phyloP scores from a whole-genome alignment of 2,888 invertebrate genomes.

The Brassicogethes aeneus region DNA sequence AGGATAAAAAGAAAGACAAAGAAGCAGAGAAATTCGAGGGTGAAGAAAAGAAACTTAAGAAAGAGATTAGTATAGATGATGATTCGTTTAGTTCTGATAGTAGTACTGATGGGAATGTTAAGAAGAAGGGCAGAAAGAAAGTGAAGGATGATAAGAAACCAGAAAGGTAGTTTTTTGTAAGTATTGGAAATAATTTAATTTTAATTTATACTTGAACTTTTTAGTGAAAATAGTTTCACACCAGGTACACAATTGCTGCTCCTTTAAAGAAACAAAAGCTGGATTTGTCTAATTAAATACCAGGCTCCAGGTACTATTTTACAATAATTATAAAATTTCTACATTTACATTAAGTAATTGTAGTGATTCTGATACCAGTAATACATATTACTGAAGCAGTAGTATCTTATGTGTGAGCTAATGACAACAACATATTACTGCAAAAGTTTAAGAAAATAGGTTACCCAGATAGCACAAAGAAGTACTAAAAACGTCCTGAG shows the following conservation, averaged over 20 bases:
- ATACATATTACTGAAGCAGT: slow-evolving; percentile 93
- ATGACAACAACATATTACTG: slow-evolving; percentile 92
- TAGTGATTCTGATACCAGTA: slow-evolving; percentile 84
- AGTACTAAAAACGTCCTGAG: no score
- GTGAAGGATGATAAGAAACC: slow-evolving; percentile 40
- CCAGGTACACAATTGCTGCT: slow-evolving; percentile 44
- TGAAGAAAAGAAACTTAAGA: slow-evolving; percentile 47
- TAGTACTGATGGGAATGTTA: slow-evolving; percentile 61
- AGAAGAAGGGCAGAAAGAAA: slow-evolving; percentile 43
- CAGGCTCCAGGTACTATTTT: slow-evolving; percentile 40
- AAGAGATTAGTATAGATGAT: slow-evolving; percentile 41
- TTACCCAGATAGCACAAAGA: no score
- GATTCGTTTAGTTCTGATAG: slow-evolving; percentile 65
- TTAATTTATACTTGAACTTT: slow-evolving; percentile 11
- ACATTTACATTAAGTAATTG: slow-evolving; percentile 27
- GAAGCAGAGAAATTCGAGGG: slow-evolving; percentile 55
- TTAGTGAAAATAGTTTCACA: slow-evolving; percentile 47
- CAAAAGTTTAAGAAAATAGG: slow-evolving; percentile 95
- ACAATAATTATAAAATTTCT: slow-evolving; percentile 4
- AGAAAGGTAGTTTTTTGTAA: slow-evolving; percentile 10
- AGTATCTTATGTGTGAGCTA: slow-evolving; percentile 92
- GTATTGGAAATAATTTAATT: slow-evolving; percentile 3
- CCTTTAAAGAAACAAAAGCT: slow-evolving; percentile 48
- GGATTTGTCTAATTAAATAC: slow-evolving; percentile 43
- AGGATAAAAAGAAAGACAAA: slow-evolving; percentile 65